Conservation (phyloP, 2,113 vertebrate species). For the Ariopsis seemanni region DNA sequence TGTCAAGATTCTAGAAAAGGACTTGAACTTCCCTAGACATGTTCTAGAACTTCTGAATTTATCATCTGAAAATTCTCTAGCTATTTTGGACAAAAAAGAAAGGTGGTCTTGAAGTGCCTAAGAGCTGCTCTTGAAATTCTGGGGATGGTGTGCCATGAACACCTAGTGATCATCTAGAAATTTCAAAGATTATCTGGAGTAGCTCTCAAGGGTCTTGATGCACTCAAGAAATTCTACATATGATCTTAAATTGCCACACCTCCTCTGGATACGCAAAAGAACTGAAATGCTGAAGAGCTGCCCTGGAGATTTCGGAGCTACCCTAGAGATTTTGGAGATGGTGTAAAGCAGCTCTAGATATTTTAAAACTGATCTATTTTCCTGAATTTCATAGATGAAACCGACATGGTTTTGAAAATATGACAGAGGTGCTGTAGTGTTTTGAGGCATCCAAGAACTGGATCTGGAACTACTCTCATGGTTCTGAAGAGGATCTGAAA, state of each 20-base stretch:
- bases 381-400: neutral
- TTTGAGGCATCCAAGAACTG: neutral
- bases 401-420: neutral
- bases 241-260: neutral
- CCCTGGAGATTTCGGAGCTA: neutral
- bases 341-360: neutral
- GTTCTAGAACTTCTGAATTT: neutral
- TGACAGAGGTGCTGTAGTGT: neutral
- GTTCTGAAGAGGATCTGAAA: neutral
- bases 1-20: neutral
- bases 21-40: neutral
- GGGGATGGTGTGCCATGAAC: neutral
- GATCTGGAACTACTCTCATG: neutral
- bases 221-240: neutral
- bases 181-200: neutral
- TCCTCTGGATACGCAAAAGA: neutral
- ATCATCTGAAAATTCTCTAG: neutral
- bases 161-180: neutral
- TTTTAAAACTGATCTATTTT: too few relatives aligned
- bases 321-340: neutral
- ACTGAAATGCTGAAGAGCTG: neutral
- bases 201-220: neutral
- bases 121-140: neutral
- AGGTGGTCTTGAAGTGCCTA: neutral
- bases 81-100: neutral